Conservation (phyloP, 2,113 vertebrate genomes). For the Psittacula cyanocephala region DNA sequence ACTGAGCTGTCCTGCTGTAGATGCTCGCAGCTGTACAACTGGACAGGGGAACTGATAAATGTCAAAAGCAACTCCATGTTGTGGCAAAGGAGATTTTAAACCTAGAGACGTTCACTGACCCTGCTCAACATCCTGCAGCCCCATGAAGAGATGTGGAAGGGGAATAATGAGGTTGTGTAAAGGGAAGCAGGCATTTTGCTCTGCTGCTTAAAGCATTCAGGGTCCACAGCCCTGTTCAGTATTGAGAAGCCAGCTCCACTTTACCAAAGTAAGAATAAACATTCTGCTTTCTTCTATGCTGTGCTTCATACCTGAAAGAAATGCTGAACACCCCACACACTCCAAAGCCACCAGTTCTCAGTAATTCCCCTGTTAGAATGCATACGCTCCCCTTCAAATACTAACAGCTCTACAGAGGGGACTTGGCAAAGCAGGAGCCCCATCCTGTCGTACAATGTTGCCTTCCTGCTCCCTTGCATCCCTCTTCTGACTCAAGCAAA, state of each 20-base stretch:
- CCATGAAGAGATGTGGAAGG: not conserved
- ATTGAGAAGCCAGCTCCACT: not conserved
- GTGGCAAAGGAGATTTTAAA: not conserved
- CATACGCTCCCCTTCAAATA: not conserved
- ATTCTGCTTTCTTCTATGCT: not conserved
- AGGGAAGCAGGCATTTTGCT: not conserved
- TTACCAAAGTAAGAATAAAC: not conserved
- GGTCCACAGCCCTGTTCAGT: not conserved
- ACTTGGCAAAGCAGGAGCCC: not conserved
- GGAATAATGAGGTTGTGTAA: not conserved
- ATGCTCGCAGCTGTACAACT: not conserved
- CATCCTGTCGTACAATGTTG: not conserved
- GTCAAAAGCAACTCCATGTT: not conserved
- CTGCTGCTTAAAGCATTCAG: not conserved
- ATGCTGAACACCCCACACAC: not conserved
- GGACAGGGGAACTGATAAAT: not conserved
- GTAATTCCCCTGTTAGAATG: not conserved
- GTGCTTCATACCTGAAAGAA: not conserved
- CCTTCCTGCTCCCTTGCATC: not conserved
- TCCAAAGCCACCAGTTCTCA: not conserved
- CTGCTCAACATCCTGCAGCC: not conserved
- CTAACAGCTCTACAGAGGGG: not conserved
- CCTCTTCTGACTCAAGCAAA: not conserved
- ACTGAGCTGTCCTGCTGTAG: fast-evolving
- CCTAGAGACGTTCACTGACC: not conserved